phyloP scores from a whole-genome alignment of 2,888 invertebrate species.

The Arctia plantaginis region DNA sequence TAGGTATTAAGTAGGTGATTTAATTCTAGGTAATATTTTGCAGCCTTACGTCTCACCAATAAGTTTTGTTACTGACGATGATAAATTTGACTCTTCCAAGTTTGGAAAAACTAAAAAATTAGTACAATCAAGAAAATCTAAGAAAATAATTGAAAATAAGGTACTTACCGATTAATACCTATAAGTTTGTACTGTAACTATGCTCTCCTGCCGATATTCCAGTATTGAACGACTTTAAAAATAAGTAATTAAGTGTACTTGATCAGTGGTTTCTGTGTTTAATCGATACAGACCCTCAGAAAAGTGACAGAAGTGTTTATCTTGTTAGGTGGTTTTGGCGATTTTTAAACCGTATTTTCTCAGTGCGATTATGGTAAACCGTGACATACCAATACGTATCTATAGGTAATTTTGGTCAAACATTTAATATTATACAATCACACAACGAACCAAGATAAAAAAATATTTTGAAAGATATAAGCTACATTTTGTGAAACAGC shows the following conservation, averaged over 20 bases:
- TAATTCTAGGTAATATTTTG: constrained; percentile 84
- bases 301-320: too few relatives aligned
- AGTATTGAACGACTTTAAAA: background rate
- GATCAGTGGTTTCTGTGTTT: background rate
- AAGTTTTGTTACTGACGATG: constrained; percentile 70
- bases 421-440: too few relatives aligned
- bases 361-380: too few relatives aligned
- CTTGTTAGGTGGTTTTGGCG: too few relatives aligned
- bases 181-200: background rate
- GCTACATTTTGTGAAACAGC: too few relatives aligned
- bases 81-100: constrained; percentile 47
- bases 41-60: constrained; percentile 83
- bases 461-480: too few relatives aligned
- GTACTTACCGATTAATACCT: constrained; percentile 40
- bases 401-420: too few relatives aligned
- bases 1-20: constrained; percentile 52
- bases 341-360: too few relatives aligned
- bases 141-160: constrained; percentile 47
- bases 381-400: too few relatives aligned
- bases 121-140: constrained; percentile 50
- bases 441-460: too few relatives aligned
- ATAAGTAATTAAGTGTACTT: too few relatives aligned
- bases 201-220: too few relatives aligned
- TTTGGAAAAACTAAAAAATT: constrained; percentile 57
- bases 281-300: background rate